Percentiles rank a stretch among this genome's conserved stretches.
These are phyloP conservation scores for Belonocnema kinseyi DNA, from an alignment of 1,140 invertebrate species.

Conservation along the genomic window DNA sequence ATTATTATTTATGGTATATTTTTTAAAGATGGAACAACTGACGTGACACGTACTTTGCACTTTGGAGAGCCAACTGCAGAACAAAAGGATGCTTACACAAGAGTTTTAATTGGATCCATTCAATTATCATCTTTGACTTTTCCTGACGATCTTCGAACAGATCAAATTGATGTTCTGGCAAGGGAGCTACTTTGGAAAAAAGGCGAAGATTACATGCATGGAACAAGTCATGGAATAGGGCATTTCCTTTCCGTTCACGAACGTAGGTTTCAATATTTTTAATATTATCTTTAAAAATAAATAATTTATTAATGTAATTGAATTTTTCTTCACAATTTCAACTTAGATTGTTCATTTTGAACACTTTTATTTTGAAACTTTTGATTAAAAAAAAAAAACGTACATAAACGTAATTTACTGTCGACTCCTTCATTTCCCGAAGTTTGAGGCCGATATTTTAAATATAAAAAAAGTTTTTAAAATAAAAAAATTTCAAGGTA, in stretches of 20 bases:
- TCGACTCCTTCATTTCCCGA: too few relatives aligned
- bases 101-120: slow-evolving; percentile 92
- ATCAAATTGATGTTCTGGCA: slow-evolving; percentile 85
- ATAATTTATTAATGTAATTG: neutral
- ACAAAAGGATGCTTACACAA: slow-evolving; percentile 90
- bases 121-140: slow-evolving; percentile 82
- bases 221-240: slow-evolving; percentile 94
- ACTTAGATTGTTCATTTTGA: too few relatives aligned
- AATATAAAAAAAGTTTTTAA: too few relatives aligned
- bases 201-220: slow-evolving; percentile 89
- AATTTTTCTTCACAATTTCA: neutral
- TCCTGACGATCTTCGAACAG: slow-evolving; percentile 80
- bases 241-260: slow-evolving; percentile 90
- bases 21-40: slow-evolving; percentile 90
- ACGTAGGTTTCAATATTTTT: slow-evolving; percentile 75
- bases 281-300: slow-evolving; percentile 18
- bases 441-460: too few relatives aligned
- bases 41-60: slow-evolving; percentile 94
- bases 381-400: too few relatives aligned
- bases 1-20: neutral
- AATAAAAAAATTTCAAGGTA: too few relatives aligned
- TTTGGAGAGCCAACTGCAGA: slow-evolving; percentile 86
- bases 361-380: too few relatives aligned
- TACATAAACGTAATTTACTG: too few relatives aligned
- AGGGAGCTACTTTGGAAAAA: slow-evolving; percentile 87